Conservation (phyloP, 2,797 vertebrate genomes). For the Forpus xanthops region DNA sequence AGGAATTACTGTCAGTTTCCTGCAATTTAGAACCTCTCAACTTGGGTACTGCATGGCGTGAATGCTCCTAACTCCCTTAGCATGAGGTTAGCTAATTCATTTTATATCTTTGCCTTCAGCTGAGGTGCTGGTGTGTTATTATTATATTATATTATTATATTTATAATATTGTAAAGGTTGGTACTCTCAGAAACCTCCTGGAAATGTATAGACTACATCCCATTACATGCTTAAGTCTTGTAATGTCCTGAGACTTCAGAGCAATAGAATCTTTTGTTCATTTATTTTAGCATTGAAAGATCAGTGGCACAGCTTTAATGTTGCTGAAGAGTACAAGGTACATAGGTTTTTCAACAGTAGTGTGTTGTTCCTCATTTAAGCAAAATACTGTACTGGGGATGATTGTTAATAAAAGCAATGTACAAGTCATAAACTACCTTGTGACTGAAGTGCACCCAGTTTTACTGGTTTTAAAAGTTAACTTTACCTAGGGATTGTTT, state of each 20-base stretch:
- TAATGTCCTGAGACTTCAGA: not conserved
- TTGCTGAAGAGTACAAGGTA: not conserved
- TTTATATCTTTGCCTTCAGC: not conserved
- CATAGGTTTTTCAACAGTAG: not conserved
- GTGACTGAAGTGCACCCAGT: not conserved
- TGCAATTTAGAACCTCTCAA: not conserved
- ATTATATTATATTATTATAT: not conserved
- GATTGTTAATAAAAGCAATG: not conserved
- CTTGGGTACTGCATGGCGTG: not conserved
- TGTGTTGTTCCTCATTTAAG: slow-evolving; percentile 29
- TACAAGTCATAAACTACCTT: not conserved
- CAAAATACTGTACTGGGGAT: not conserved
- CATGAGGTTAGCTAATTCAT: not conserved
- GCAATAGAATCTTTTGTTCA: not conserved
- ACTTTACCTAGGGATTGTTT: not conserved
- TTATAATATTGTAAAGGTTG: not conserved
- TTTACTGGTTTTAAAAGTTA: slow-evolving; percentile 37
- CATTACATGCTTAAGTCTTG: not conserved
- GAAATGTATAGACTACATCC: not conserved
- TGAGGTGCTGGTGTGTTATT: not conserved
- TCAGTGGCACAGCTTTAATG: slow-evolving; percentile 11
- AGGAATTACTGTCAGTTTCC: not conserved
- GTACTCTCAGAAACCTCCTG: not conserved
- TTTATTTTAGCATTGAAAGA: slow-evolving; percentile 13
- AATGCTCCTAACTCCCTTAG: not conserved